A percentile compares a stretch with the other conserved stretches of the same genome.
These are phyloP conservation scores for Ostrea edulis DNA, from an alignment of 1,140 invertebrate genomes.

Conservation along the genomic window DNA sequence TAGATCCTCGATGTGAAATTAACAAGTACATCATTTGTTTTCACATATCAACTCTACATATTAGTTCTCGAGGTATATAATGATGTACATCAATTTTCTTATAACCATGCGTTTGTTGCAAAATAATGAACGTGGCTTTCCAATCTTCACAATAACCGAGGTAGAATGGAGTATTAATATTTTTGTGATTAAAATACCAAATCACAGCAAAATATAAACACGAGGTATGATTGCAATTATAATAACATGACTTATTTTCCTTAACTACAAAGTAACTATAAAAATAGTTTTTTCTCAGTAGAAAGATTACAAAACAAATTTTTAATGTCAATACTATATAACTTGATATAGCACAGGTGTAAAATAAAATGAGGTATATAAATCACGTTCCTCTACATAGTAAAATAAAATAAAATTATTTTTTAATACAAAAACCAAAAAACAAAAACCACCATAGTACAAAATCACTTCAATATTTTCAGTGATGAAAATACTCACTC, in stretches of 20 bases:
- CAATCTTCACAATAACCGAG: no score
- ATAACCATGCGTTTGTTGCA: no score
- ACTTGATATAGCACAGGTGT: not conserved
- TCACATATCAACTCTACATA: no score
- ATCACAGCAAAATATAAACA: not conserved
- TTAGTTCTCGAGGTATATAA: no score
- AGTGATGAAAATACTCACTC: no score
- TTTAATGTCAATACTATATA: not conserved
- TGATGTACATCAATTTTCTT: no score
- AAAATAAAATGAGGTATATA: constrained; percentile 3
- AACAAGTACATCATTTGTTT: no score
- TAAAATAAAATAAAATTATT: not conserved
- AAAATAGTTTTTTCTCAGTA: not conserved
- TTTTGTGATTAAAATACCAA: not conserved
- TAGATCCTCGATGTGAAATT: no score
- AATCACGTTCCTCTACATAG: not conserved
- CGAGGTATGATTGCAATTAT: not conserved
- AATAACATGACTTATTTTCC: not conserved
- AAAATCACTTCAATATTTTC: not conserved
- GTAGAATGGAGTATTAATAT: constrained; percentile 8
- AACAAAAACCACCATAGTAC: not conserved
- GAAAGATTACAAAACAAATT: no score
- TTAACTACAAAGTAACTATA: not conserved
- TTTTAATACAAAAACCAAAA: not conserved
- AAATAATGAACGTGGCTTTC: no score